These are phyloP conservation scores for Danaus chrysippus DNA, from an alignment of 2,888 invertebrate genomes.

Conservation along the genomic window DNA sequence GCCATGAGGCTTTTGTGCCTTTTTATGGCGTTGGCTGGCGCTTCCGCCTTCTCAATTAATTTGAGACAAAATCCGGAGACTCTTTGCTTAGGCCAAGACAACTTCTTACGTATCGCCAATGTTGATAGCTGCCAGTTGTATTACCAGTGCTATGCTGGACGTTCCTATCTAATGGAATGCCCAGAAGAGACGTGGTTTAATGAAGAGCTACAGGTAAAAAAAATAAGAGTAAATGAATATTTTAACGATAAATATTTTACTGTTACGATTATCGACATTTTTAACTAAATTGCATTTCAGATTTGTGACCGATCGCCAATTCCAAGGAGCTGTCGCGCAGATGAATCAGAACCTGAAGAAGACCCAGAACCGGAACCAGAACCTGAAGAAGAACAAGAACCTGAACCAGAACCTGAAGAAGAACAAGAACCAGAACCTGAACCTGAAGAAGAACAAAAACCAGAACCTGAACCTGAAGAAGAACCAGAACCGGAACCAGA, in stretches of 20 bases:
- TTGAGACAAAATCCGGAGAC: constrained; percentile 73
- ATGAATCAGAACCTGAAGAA: constrained; percentile 53
- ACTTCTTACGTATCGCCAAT: constrained; percentile 68
- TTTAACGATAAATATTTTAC: background rate
- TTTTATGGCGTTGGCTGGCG: constrained; percentile 50
- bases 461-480: constrained; percentile 38
- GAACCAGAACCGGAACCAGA: constrained; percentile 43
- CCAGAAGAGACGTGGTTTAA: constrained; percentile 68
- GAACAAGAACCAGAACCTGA: constrained; percentile 55
- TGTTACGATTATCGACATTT: background rate
- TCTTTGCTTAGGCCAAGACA: constrained; percentile 67
- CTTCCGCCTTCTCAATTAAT: constrained; percentile 64
- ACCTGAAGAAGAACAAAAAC: background rate
- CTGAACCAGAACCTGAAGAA: constrained; percentile 49
- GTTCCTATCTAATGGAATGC: constrained; percentile 67
- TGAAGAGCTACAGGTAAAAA: constrained; percentile 60
- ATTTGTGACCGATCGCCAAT: constrained; percentile 58
- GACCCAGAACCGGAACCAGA: constrained; percentile 57
- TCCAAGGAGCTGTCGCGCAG: constrained; percentile 49
- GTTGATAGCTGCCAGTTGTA: constrained; percentile 59
- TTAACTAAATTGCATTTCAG: constrained; percentile 37
- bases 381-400: constrained; percentile 56
- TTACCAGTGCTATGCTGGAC: constrained; percentile 69
- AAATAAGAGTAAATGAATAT: background rate
- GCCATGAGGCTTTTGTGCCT: constrained; percentile 44